Evolutionary conservation across 2,888 invertebrate genomes (phyloP), one percentile per base, ranked within the genome.

Genomic region (Boloria selene): DNA sequence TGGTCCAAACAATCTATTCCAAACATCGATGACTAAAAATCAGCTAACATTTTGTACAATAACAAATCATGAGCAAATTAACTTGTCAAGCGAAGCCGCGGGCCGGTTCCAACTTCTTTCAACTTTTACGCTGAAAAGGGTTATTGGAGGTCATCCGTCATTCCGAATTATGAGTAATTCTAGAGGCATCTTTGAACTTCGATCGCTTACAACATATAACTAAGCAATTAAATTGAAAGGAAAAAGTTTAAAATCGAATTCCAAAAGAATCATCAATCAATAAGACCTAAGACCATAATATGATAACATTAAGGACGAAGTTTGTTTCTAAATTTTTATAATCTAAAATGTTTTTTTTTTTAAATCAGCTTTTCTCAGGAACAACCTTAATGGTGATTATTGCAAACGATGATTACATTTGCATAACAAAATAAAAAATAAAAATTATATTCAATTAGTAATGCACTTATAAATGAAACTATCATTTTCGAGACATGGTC

Each of bases 11-110:
- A 55, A 56, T 55, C 64, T 61, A 52, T 54, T 49, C 45, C 58
- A 61, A 66, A 51, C 16, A 59, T 65, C 58, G 53, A 67, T 62
- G 59, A 49, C 47, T 54, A 18, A 73, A 74, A 72, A 56, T 56
- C 55, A 72, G 72, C 71, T 62, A 61, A 50, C 38, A 61, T 70
- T 72, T 71, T 70, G 61, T 65, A 71, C 72, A 72, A 56, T 59
- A 59, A 77, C 78, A 76, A 77, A 77, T 78, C 75, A 77, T 55
- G 66, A 68, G 67, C 71, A 70, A 74, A 77, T 77, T 74, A 74
- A 73, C 69, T 73, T 72, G 75, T 75, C 77, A 68, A 67, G 45
- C 45, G 47, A 53, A 61, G 72, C 75, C 72, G 65, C 70, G 54
- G 73, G 74, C 58, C 45, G 44, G 56, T 60, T 64, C 66, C 62